phyloP scores from a whole-genome alignment of 2,797 vertebrate genomes.

The Thaleichthys pacificus region DNA sequence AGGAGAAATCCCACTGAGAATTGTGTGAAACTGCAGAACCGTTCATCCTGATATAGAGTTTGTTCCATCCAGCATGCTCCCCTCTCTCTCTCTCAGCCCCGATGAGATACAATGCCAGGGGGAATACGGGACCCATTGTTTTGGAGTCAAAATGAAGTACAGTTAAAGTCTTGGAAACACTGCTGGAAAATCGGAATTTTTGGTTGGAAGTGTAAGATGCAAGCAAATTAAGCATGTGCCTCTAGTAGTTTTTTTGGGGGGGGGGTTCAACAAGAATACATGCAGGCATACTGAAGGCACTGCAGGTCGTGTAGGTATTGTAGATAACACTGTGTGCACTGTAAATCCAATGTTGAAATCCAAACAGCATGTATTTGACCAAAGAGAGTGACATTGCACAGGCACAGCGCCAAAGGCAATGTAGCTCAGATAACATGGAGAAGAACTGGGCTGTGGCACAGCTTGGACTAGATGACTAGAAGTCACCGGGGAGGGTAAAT shows the following conservation, averaged over 20 bases:
- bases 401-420: constrained; percentile 6
- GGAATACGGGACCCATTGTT: constrained; percentile 51
- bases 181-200: constrained; percentile 60
- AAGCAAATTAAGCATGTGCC: constrained; percentile 39
- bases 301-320: too few relatives aligned
- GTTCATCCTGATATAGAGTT: constrained; percentile 15
- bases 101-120: constrained; percentile 44
- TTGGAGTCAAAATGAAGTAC: constrained; percentile 34
- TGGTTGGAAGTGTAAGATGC: constrained; percentile 56
- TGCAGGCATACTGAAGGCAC: neutral
- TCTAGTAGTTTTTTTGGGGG: neutral
- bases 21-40: constrained; percentile 33
- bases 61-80: neutral
- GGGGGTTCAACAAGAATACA: neutral
- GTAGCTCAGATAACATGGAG: constrained; percentile 14
- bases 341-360: too few relatives aligned
- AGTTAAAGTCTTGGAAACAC: constrained; percentile 52
- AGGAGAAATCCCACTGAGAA: constrained; percentile 14
- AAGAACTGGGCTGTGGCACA: constrained; percentile 24
- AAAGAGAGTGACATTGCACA: neutral
- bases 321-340: too few relatives aligned
- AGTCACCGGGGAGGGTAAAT: constrained; percentile 7
- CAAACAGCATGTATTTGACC: too few relatives aligned
- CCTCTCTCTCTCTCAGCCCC: constrained; percentile 35
- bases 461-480: constrained; percentile 21